Conservation (phyloP, 30 jellyfish, hydroid and myxozoan species). For the Chrysaora quinquecirrha region DNA sequence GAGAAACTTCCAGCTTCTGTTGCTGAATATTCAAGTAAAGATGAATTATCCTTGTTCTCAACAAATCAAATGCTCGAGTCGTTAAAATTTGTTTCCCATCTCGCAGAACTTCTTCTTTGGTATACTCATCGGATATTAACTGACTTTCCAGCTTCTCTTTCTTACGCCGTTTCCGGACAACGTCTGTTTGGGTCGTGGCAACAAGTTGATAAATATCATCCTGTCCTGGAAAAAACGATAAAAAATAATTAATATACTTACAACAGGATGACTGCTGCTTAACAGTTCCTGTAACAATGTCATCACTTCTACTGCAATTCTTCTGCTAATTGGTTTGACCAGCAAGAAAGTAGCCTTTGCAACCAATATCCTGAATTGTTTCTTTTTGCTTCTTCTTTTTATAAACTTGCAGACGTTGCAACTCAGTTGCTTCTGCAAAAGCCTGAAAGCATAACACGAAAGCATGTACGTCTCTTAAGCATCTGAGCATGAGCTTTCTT, state of each 20-base stretch:
- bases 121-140: not conserved
- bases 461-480: not conserved
- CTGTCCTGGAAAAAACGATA: conserved; percentile 1
- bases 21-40: not conserved
- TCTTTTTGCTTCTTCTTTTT: not conserved
- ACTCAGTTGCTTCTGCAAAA: not conserved
- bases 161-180: conserved; percentile 6
- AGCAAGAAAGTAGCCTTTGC: not conserved
- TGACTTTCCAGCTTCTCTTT: not conserved
- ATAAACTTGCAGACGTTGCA: not conserved
- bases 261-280: not conserved
- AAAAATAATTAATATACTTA: not conserved
- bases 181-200: conserved; percentile 1
- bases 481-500: not conserved
- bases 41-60: not conserved
- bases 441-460: not conserved
- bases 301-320: not conserved
- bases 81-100: not conserved
- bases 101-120: conserved; percentile 1
- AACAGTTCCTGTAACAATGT: not conserved
- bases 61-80: not conserved
- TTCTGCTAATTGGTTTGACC: not conserved
- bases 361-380: not conserved
- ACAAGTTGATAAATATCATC: not conserved
- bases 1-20: conserved; percentile 1